Conservation (phyloP, 2,113 vertebrate species). For the Hippocampus abdominalis region DNA sequence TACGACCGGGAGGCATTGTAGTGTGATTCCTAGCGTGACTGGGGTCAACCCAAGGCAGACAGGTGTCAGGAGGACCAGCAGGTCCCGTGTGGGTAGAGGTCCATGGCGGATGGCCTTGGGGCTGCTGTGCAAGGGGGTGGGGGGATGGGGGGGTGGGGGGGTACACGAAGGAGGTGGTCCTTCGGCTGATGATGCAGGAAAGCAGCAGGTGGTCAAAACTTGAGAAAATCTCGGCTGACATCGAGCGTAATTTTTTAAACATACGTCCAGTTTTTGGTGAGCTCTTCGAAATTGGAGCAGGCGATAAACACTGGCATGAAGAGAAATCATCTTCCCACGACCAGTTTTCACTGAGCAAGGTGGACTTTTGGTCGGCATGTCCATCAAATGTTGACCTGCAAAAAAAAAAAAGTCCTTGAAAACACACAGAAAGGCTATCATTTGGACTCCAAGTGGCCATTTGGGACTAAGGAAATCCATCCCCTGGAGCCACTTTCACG, state of each 20-base stretch:
- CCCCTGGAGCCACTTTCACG: background rate
- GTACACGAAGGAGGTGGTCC: slow-evolving; percentile 2
- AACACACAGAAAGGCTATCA: no score
- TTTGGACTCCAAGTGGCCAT: background rate
- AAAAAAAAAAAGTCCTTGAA: no score
- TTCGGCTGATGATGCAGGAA: slow-evolving; percentile 46
- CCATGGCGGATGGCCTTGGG: slow-evolving; percentile 52
- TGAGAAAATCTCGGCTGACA: background rate
- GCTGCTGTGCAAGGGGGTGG: slow-evolving; percentile 48
- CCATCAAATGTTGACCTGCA: no score
- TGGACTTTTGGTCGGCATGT: no score
- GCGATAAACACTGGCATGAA: slow-evolving; percentile 58
- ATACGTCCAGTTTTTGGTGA: slow-evolving; percentile 38
- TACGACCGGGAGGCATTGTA: slow-evolving; percentile 51
- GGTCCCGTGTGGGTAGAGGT: slow-evolving; percentile 63
- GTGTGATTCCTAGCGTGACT: slow-evolving; percentile 59
- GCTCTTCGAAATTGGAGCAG: slow-evolving; percentile 64
- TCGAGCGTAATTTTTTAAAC: slow-evolving; percentile 50
- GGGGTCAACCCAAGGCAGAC: slow-evolving; percentile 65
- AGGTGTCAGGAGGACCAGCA: slow-evolving; percentile 69
- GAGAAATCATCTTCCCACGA: no score
- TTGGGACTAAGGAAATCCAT: no score
- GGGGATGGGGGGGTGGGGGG: slow-evolving; percentile 24
- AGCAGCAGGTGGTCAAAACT: slow-evolving; percentile 49
- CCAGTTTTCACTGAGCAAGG: no score